Conservation (phyloP, 2,113 vertebrate species). For the Lampris incognitus region DNA sequence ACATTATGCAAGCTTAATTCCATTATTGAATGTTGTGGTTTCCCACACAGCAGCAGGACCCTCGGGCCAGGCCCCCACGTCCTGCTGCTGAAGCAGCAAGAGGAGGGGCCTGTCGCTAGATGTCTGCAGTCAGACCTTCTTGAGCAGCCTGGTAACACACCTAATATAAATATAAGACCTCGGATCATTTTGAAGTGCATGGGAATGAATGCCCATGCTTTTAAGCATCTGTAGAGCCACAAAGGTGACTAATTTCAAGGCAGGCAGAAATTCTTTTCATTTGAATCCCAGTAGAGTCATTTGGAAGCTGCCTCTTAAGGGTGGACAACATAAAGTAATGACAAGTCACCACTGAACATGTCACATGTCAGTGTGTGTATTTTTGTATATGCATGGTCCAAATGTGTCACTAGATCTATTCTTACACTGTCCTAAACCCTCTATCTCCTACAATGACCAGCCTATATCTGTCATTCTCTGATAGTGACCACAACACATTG, state of each 20-base stretch:
- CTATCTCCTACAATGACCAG: background rate
- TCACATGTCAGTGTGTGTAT: slow-evolving; percentile 42
- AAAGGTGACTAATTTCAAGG: background rate
- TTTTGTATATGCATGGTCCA: slow-evolving; percentile 9
- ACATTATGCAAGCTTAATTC: too few species aligned
- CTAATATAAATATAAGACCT: too few species aligned
- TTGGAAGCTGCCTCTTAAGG: slow-evolving; percentile 30
- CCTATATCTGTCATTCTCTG: slow-evolving; percentile 15
- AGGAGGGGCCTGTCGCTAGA: too few species aligned
- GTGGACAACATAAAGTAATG: slow-evolving; percentile 31
- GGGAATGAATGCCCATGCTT: background rate
- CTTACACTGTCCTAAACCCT: slow-evolving; percentile 24
- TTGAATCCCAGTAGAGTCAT: slow-evolving; percentile 25
- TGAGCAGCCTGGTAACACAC: too few species aligned
- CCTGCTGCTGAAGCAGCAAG: too few species aligned
- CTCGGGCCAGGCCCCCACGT: too few species aligned
- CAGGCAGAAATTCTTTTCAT: slow-evolving; percentile 15
- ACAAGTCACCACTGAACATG: slow-evolving; percentile 35
- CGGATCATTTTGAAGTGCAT: too few species aligned
- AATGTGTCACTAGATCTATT: slow-evolving; percentile 44
- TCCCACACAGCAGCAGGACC: too few species aligned
- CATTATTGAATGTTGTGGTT: too few species aligned
- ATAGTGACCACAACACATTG: slow-evolving; percentile 7
- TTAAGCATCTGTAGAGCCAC: background rate
- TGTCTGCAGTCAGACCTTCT: too few species aligned